These are phyloP conservation scores for Periophthalmus magnuspinnatus DNA, from an alignment of 2,797 vertebrate genomes.

Conservation along the genomic window DNA sequence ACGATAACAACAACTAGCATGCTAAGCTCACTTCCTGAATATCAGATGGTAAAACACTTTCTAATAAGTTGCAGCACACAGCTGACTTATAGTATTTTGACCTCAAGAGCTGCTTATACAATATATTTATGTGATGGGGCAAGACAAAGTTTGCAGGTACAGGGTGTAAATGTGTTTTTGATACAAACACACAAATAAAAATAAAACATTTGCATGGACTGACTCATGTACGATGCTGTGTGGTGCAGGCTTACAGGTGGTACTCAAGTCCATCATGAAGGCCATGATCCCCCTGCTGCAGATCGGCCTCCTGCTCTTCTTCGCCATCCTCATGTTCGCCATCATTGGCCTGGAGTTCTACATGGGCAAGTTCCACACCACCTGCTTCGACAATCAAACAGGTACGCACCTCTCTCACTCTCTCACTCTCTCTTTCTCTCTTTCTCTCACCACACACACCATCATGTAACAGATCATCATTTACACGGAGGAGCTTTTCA, in stretches of 20 bases:
- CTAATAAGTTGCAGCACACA: no score
- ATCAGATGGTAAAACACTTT: no score
- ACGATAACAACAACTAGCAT: no score
- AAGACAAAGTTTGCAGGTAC: no score
- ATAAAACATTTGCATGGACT: not conserved
- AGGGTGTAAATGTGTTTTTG: no score
- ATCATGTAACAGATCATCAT: not conserved
- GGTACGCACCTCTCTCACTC: no score
- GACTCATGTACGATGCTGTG: not conserved
- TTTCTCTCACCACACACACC: not conserved
- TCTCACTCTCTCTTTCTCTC: no score
- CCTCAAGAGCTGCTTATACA: no score
- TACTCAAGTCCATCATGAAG: conserved; percentile 98
- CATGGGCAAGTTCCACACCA: conserved; percentile 94
- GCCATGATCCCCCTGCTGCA: conserved; percentile 97
- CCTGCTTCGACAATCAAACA: conserved; percentile 88
- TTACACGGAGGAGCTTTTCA: not conserved
- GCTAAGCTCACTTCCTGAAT: no score
- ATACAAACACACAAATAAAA: no score
- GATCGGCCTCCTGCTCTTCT: conserved; percentile 94
- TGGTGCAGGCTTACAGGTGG: conserved; percentile 90
- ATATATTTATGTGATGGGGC: no score
- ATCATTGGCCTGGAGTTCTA: conserved; percentile 98
- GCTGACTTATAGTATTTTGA: no score
- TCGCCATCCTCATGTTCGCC: conserved; percentile 96